Evolutionary conservation across 2,797 vertebrate species (phyloP).

Genomic region (Avahi laniger): DNA sequence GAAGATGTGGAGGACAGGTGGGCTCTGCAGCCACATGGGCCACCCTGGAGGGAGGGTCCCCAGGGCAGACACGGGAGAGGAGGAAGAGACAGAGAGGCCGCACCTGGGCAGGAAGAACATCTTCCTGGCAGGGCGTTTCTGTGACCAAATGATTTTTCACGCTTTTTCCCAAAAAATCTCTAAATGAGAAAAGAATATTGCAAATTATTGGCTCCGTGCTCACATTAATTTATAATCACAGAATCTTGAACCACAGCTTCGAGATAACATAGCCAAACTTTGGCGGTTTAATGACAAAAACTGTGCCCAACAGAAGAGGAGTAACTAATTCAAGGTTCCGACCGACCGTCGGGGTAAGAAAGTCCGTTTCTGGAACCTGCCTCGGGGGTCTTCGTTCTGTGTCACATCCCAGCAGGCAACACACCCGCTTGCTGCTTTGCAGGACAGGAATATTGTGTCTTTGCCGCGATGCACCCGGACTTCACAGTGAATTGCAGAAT

Average conservation of each 20-base stretch:
- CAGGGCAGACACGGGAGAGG: too few relatives aligned
- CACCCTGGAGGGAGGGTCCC: background rate
- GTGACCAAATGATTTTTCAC: background rate
- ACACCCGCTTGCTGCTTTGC: fast-evolving
- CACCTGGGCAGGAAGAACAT: background rate
- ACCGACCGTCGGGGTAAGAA: too few relatives aligned
- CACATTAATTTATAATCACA: background rate
- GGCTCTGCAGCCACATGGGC: too few relatives aligned
- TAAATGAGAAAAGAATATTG: background rate
- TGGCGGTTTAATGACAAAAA: too few relatives aligned
- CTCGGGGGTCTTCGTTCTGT: background rate
- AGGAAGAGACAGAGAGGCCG: background rate
- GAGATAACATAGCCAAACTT: fast-evolving
- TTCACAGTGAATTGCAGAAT: background rate
- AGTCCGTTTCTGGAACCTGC: too few relatives aligned
- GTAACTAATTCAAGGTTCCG: too few relatives aligned
- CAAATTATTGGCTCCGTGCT: background rate
- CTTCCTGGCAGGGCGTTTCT: background rate
- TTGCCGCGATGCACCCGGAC: background rate
- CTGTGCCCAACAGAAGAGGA: background rate
- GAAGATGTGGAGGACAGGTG: too few relatives aligned
- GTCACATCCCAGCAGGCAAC: fast-evolving
- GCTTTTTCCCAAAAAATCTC: background rate
- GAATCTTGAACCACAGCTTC: background rate
- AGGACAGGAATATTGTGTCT: too few relatives aligned